These are phyloP conservation scores for Tetramorium parvispinum DNA, from an alignment of 1,140 invertebrate genomes.

Conservation along the genomic window DNA sequence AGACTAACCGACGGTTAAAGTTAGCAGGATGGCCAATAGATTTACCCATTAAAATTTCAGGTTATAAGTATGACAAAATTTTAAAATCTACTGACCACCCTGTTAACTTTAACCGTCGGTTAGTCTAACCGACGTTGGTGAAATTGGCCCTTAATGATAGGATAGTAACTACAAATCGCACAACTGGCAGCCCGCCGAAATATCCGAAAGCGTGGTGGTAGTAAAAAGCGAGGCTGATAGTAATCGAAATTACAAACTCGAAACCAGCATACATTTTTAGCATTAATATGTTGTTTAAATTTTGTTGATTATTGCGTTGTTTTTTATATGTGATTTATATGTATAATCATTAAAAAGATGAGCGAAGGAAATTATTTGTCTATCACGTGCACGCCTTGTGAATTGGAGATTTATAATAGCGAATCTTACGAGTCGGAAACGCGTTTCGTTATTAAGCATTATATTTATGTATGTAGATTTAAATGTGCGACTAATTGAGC, in stretches of 20 bases:
- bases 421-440: not conserved
- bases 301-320: constrained; percentile 32
- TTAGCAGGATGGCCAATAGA: too few species aligned
- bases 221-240: constrained; percentile 34
- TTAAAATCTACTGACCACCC: too few species aligned
- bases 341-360: not conserved
- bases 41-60: too few species aligned
- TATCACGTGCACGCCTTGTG: not conserved
- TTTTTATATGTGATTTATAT: constrained; percentile 47
- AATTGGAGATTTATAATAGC: constrained; percentile 18
- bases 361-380: not conserved
- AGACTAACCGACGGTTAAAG: too few species aligned
- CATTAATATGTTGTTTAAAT: constrained; percentile 1
- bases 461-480: constrained; percentile 29
- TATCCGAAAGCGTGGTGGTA: not conserved
- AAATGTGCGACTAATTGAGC: not conserved
- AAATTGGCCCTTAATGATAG: too few species aligned
- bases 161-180: not conserved
- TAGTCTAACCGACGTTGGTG: too few species aligned
- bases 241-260: constrained; percentile 6
- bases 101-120: too few species aligned
- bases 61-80: too few species aligned
- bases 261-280: constrained; percentile 15
- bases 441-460: constrained; percentile 7
- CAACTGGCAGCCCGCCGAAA: not conserved